phyloP scores from a whole-genome alignment of 2,888 invertebrate genomes.

The Vandiemenella viatica region DNA sequence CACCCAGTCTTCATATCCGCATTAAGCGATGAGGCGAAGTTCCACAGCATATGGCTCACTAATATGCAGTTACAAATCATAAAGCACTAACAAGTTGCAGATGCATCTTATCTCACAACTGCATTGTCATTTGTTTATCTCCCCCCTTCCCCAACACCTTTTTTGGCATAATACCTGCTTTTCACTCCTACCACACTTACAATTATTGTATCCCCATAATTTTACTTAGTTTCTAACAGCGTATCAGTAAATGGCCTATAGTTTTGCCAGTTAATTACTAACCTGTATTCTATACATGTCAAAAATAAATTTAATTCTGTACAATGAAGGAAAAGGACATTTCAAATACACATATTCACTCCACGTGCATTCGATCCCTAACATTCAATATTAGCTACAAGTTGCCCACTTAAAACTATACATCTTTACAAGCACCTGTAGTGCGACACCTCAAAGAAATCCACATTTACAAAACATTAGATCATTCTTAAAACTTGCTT shows the following conservation, averaged over 20 bases:
- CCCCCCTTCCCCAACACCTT: neutral
- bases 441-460: too few species aligned
- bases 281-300: constrained; percentile 16
- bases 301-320: constrained; percentile 18
- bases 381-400: neutral
- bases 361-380: neutral
- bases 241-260: too few species aligned
- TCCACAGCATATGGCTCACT: too few species aligned
- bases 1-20: neutral
- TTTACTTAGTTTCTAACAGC: too few species aligned
- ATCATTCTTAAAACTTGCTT: neutral
- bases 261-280: constrained; percentile 11
- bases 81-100: neutral
- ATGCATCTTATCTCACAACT: neutral
- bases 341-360: constrained; percentile 7
- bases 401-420: neutral
- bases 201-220: too few species aligned
- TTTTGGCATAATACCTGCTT: too few species aligned
- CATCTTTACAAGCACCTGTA: neutral
- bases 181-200: too few species aligned
- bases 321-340: constrained; percentile 11
- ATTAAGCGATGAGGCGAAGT: too few species aligned
- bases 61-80: neutral
- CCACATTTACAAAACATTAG: neutral
- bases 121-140: too few species aligned